phyloP scores from a whole-genome alignment of 2,113 vertebrate genomes.

The Phoenicopterus ruber region DNA sequence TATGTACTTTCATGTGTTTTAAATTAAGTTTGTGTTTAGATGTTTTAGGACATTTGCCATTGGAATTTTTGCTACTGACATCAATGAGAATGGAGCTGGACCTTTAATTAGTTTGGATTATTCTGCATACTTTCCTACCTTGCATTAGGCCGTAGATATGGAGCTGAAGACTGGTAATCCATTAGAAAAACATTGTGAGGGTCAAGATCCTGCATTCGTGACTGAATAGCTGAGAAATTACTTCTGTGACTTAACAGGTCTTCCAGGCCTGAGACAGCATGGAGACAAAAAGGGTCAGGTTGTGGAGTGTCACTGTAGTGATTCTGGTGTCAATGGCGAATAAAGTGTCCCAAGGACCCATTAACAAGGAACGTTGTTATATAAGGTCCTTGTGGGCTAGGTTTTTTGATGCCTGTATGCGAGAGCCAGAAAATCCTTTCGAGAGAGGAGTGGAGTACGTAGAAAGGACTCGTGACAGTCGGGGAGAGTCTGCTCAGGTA shows the following conservation, averaged over 20 bases:
- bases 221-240: not conserved
- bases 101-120: not conserved
- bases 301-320: not conserved
- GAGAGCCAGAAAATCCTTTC: not conserved
- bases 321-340: not conserved
- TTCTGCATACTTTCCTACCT: not conserved
- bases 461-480: not conserved
- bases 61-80: conserved; percentile 43
- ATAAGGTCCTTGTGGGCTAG: not conserved
- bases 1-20: conserved; percentile 13
- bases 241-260: not conserved
- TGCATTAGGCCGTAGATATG: not conserved
- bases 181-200: not conserved
- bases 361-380: not conserved
- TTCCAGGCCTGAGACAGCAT: not conserved
- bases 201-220: not conserved
- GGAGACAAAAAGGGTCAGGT: not conserved
- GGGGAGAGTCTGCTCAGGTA: not conserved
- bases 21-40: conserved; percentile 10
- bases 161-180: not conserved
- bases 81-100: not conserved
- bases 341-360: not conserved
- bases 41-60: conserved; percentile 16
- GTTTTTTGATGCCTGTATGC: not conserved
- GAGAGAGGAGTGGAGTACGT: not conserved